Conservation (phyloP, 2,113 vertebrate species). For the Phrynosoma platyrhinos region DNA sequence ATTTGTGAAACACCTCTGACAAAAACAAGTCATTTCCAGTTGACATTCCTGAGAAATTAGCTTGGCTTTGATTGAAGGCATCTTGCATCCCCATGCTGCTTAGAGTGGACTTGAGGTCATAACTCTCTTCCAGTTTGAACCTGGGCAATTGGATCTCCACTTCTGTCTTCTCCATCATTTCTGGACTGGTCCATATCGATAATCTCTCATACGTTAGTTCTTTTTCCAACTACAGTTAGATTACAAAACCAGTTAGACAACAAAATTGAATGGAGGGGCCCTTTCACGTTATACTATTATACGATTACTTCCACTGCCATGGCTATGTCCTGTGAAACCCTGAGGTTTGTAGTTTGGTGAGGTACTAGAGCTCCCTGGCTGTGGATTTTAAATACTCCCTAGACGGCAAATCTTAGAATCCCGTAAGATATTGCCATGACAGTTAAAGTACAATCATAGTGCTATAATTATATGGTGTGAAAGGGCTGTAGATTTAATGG, state of each 20-base stretch:
- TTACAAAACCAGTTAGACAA: conserved; percentile 35
- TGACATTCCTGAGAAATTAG: conserved; percentile 88
- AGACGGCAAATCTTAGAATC: too few relatives aligned
- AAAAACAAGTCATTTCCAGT: conserved; percentile 77
- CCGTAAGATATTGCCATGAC: too few relatives aligned
- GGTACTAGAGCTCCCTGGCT: too few relatives aligned
- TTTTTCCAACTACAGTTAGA: conserved; percentile 79
- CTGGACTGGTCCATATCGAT: conserved; percentile 78
- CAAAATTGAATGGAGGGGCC: background rate
- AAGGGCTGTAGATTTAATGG: background rate
- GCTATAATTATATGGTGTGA: too few relatives aligned
- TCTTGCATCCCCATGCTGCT: conserved; percentile 84
- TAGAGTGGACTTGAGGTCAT: conserved; percentile 79
- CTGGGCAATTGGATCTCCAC: conserved; percentile 82
- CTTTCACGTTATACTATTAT: too few relatives aligned
- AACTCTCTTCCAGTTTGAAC: conserved; percentile 84
- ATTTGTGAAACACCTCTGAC: conserved; percentile 88
- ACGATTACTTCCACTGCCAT: too few relatives aligned
- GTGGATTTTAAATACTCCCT: too few relatives aligned
- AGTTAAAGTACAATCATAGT: too few relatives aligned
- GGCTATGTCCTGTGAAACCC: too few relatives aligned
- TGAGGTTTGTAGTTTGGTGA: too few relatives aligned
- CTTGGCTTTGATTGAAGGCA: conserved; percentile 70
- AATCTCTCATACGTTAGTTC: conserved; percentile 82
- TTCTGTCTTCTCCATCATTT: conserved; percentile 74